Evolutionary conservation across 2,113 vertebrate species (phyloP), one percentile per base, ranked within the genome.

Genomic region (Spermophilus dauricus): DNA sequence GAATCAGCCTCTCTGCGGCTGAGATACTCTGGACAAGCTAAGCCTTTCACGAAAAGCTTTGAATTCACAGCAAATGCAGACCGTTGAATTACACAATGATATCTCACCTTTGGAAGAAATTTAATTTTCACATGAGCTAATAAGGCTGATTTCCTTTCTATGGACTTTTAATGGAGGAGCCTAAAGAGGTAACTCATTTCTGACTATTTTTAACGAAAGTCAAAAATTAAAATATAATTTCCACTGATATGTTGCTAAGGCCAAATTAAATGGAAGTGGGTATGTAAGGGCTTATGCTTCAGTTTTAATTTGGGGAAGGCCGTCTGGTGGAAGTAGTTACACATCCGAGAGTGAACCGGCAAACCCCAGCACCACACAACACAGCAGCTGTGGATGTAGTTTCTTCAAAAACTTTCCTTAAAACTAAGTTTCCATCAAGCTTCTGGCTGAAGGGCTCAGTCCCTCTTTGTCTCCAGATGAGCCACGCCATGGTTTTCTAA

Each of bases 181-280:
- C 72, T 8, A 42, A 97, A 95, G n/a, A 97, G 61, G 18, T 4
- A 24, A 97, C 97, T 70, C n/a, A 63, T 39, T 86, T 13, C 0
- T 93, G 90, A 84, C 30, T 96, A 89, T 39, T 96, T 96, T 95
- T 85, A 96, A 96, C 10, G 96, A 75, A 98, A 98, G 12, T 86
- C 90, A 91, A 86, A 95, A 92, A 94, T 96, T 97, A 96, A 95
- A 96, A 97, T 42, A 89, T 39, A 0, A 24, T 95, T 97, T 97
- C 91, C 39, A 67, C 28, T 42, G 28, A 96, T 45, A 88, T 0
- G 5, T 96, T 84, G 96, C 45, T 95, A 63, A 53, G 42, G 80
- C 37, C 63, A 80, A 94, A 76, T 86, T 16, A 84, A 80, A 80
- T 84, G 18, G n/a, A 95, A 98, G 32, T 42, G 88, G 48, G 72